A percentile compares a stretch with the other conserved stretches of the same genome.
These are phyloP conservation scores for Dipus sagitta DNA, from an alignment of 2,797 vertebrate species.

Conservation along the genomic window DNA sequence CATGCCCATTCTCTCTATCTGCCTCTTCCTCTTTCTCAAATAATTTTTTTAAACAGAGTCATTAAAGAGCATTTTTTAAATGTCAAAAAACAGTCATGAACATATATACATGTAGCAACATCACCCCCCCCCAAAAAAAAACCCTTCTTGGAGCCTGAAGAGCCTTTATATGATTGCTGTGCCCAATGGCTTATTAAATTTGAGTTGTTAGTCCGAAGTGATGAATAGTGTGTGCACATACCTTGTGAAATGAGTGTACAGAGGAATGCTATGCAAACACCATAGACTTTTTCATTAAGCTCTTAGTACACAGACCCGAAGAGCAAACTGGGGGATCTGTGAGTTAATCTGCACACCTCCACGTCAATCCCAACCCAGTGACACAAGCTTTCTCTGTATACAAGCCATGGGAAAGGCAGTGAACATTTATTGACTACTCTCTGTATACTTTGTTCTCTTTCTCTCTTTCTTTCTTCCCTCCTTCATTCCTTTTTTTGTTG, in stretches of 20 bases:
- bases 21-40: too few relatives aligned
- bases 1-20: too few relatives aligned
- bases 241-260: not conserved
- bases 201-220: constrained; percentile 22
- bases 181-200: constrained; percentile 27
- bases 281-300: not conserved
- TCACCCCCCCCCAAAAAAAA: too few relatives aligned
- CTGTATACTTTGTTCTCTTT: not conserved
- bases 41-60: too few relatives aligned
- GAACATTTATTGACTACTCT: not conserved
- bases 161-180: not conserved
- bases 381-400: not conserved
- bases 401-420: not conserved
- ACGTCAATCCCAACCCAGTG: constrained; percentile 6
- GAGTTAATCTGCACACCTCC: not conserved
- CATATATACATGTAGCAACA: not conserved
- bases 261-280: not conserved
- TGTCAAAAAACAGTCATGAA: not conserved
- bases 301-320: not conserved
- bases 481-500: too few relatives aligned
- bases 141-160: not conserved
- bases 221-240: not conserved
- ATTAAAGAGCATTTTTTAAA: constrained; percentile 30
- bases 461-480: too few relatives aligned
- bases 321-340: not conserved